phyloP scores from a whole-genome alignment of 2,113 vertebrate genomes.

The Phylloscopus trochiloides region DNA sequence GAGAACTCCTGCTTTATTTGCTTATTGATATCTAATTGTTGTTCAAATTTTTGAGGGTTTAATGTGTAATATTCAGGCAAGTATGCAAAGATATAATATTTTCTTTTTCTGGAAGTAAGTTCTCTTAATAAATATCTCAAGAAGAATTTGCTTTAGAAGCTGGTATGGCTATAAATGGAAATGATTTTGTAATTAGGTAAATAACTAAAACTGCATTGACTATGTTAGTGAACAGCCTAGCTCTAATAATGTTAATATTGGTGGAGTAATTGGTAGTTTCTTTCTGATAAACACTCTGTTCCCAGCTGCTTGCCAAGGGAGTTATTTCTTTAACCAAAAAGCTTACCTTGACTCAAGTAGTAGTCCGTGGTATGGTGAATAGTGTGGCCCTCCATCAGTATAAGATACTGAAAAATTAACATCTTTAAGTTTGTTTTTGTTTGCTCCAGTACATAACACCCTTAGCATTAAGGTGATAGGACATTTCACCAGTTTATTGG shows the following conservation, averaged over 20 bases:
- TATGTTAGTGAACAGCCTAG: background rate
- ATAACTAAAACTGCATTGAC: background rate
- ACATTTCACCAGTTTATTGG: background rate
- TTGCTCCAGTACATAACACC: background rate
- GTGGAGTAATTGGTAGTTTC: background rate
- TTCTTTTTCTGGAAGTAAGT: background rate
- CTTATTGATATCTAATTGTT: background rate
- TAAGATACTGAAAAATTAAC: background rate
- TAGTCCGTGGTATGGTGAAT: background rate
- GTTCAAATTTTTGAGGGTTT: background rate
- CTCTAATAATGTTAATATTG: background rate
- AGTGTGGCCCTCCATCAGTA: background rate
- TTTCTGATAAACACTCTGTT: background rate
- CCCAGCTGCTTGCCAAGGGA: background rate
- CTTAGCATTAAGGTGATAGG: background rate
- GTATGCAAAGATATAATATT: background rate
- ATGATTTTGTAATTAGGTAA: background rate
- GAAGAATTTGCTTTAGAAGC: background rate
- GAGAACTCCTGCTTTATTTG: background rate
- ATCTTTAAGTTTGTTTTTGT: background rate
- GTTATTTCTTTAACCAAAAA: background rate
- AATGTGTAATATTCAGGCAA: background rate
- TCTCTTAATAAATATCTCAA: background rate
- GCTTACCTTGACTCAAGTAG: background rate
- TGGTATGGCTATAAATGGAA: background rate